phyloP scores from a whole-genome alignment of 2,797 vertebrate genomes.

The Podargus strigoides region DNA sequence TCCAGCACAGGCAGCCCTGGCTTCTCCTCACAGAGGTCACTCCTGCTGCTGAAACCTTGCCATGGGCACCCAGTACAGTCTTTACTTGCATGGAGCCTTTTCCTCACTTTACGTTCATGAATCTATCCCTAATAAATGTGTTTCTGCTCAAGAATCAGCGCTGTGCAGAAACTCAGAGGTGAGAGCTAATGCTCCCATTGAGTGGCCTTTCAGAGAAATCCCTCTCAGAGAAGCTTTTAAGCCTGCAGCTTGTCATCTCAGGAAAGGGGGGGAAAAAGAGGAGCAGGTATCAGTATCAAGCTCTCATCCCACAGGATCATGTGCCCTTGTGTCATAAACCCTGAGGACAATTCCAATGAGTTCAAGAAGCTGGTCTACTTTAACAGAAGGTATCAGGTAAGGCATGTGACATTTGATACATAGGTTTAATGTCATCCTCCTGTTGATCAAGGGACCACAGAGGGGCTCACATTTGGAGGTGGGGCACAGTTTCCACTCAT shows the following conservation, averaged over 20 bases:
- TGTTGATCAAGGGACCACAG: background rate
- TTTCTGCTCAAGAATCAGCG: background rate
- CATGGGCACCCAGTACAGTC: background rate
- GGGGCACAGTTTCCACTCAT: background rate
- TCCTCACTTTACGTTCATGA: background rate
- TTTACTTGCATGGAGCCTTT: background rate
- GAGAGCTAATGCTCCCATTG: background rate
- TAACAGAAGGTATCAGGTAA: constrained; percentile 77
- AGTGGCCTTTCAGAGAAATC: background rate
- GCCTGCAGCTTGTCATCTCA: background rate
- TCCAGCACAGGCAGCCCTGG: background rate
- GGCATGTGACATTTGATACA: background rate
- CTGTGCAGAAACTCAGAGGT: background rate
- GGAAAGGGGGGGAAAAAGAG: background rate
- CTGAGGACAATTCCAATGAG: constrained; percentile 39
- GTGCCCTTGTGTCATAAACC: constrained; percentile 71
- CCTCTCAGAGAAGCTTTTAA: background rate
- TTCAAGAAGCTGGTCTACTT: constrained; percentile 22
- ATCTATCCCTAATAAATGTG: background rate
- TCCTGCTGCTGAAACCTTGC: background rate
- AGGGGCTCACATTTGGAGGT: background rate
- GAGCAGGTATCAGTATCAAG: background rate
- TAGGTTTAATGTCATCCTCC: background rate
- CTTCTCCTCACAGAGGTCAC: background rate
- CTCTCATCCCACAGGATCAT: background rate